Percentiles rank a stretch among this genome's conserved stretches.
phyloP scores from a whole-genome alignment of 2,888 invertebrate genomes.

The Adineta ricciae region DNA sequence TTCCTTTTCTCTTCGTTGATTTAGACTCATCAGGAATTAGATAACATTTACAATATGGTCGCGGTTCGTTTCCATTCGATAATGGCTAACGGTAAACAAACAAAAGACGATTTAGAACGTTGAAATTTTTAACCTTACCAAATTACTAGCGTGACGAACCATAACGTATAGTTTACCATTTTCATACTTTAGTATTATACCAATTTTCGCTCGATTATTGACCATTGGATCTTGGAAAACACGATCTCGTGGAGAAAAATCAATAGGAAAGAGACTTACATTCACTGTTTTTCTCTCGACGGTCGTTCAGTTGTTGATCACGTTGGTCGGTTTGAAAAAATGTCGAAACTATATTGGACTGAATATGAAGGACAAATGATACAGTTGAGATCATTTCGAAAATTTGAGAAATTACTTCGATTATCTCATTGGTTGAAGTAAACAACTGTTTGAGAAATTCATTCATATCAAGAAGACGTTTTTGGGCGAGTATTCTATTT shows the following conservation, averaged over 20 bases:
- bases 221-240: conserved; percentile 37
- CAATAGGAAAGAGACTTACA: conserved; percentile 35
- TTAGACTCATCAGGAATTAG: conserved; percentile 81
- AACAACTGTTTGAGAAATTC: conserved; percentile 76
- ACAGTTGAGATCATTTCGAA: background rate
- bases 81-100: background rate
- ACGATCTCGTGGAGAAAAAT: conserved; percentile 36
- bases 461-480: conserved; percentile 76
- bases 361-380: conserved; percentile 51
- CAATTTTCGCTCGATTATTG: conserved; percentile 67
- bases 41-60: conserved; percentile 59
- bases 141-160: conserved; percentile 79
- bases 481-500: conserved; percentile 83
- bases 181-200: conserved; percentile 60
- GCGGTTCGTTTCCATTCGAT: conserved; percentile 34
- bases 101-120: background rate
- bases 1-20: conserved; percentile 73
- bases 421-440: conserved; percentile 77
- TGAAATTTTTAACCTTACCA: conserved; percentile 51
- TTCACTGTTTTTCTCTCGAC: conserved; percentile 34
- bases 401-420: conserved; percentile 57
- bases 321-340: conserved; percentile 91
- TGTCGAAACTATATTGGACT: conserved; percentile 80
- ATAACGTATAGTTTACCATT: conserved; percentile 66
- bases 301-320: conserved; percentile 68